Base-by-base conservation (phyloP, 2,888 invertebrate species). In the Craniophora ligustri region DNA sequence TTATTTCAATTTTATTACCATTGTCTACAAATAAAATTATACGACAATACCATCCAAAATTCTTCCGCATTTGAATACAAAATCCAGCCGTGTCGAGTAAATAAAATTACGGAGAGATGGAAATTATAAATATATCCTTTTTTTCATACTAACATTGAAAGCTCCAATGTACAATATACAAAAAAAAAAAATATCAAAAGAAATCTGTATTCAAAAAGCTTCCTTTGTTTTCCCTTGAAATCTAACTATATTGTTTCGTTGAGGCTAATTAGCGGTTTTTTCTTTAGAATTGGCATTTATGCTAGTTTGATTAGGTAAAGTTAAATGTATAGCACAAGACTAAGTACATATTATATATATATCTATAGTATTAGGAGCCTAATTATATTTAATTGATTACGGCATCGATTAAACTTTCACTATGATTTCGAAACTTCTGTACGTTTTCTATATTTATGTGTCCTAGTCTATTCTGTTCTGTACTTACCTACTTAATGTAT, bases 171-270 rank as follows among this genome's bases (percentile, higher is more conserved):
- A 36, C 4, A 19, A 30, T 6, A n/a, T 35, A 11, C 23, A 49
- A 26, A 59, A 57, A 40, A 56, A 6, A 7, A 14, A 7, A 5
- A 0, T 2, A 7, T 14, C 15, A 5, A 35, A 16, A 40, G 23
- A 11, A 16, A 14, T 7, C 31, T 8, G 26, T 30, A 28, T 30
- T 19, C 34, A 40, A 5, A n/a, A n/a, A n/a, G n/a, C n/a, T n/a
- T 45, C 51, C 38, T 13, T 11, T 41, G 48, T 66, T 56, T n/a
- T 13, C 35, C 3, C 11, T 57, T 54, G 48, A 60, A 50, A 60
- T 56, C 69, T 39, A 60, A 32, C 6, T 36, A 34, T 38, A 38
- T 39, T 56, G 11, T 55, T 55, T 10, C 31, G 21, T 7, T 16
- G 14, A 40, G 48, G 23, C 13, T 59, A 47, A 53, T 59, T 51